Evolutionary conservation across 37 sponge, comb jelly and placozoan species (phyloP), one percentile per base, ranked within the genome.

Genomic region (Cliona cf. orientalis): DNA sequence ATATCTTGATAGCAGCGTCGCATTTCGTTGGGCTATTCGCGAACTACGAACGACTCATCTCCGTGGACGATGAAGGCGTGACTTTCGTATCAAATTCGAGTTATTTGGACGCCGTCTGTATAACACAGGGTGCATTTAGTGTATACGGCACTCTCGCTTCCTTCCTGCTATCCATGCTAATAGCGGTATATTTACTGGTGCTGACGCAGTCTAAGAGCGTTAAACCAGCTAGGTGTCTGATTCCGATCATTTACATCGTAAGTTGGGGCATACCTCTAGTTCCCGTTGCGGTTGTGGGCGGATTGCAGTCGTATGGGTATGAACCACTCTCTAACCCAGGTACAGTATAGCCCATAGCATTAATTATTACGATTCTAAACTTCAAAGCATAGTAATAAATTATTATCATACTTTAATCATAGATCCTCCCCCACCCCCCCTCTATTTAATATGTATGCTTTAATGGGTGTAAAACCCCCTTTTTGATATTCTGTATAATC

Each of bases 121-220:
- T 46, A 0, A 17, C 55, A 19, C 89, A 88, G 44, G 89, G 55
- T 23, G 70, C 42, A n/a, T n/a, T 86, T 25, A 65, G 84, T 0
- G 38, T 77, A 25, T 82, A 59, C 41, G 80, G 79, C 0, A 83
- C 87, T 0, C 33, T 77, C 0, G 79, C 76, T 7, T 86, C 88
- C 9, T 56, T 91, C 26, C 74, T 86, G 17, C 83, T 83, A 88
- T 72, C 92, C 25, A 71, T 83, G 19, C 42, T 63, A 0, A 46
- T 91, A 9, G 87, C 80, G 0, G 21, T 91, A 0, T 83, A 87
- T 39, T 56, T 91, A 65, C 44, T 91, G 39, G 74, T 58, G 42
- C 32, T 91, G 42, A 29, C 82, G 5, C 60, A 76, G 9, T n/a
- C n/a, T n/a, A 76, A 35, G 33, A 66, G 38, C 1, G 45, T 64